Conservation (phyloP, 2,888 invertebrate species). For the Drosophila histrio region DNA sequence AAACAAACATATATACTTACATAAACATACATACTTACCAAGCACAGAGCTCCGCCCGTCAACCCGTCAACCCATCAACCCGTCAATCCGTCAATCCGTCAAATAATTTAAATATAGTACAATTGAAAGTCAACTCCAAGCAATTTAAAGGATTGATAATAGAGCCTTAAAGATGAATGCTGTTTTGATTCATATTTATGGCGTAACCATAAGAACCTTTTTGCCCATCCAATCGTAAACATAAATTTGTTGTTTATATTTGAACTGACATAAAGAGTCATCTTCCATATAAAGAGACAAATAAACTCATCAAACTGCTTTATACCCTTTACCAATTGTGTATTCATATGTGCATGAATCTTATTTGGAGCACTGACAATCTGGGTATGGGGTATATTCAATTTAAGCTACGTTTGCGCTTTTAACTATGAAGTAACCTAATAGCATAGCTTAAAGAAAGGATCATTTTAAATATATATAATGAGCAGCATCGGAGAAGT, state of each 20-base stretch:
- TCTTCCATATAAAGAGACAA: constrained; percentile 5
- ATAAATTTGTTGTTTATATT: constrained; percentile 18
- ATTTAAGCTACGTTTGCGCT: no score
- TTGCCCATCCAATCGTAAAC: constrained; percentile 8
- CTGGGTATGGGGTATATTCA: background rate
- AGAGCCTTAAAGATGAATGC: constrained; percentile 4
- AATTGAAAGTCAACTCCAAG: constrained; percentile 15
- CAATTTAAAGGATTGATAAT: constrained; percentile 3
- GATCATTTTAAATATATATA: no score
- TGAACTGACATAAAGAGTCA: constrained; percentile 18
- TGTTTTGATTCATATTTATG: constrained; percentile 13
- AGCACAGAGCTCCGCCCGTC: constrained; percentile 1
- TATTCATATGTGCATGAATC: constrained; percentile 11
- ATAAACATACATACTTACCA: background rate
- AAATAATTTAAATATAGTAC: constrained; percentile 14
- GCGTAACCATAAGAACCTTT: background rate
- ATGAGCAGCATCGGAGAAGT: no score
- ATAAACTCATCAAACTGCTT: constrained; percentile 13
- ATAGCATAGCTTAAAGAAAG: no score
- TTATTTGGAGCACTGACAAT: constrained; percentile 2
- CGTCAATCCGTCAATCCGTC: background rate
- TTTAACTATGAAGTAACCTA: no score
- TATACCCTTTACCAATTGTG: constrained; percentile 10
- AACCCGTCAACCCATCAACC: constrained; percentile 8
- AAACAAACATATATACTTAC: background rate